phyloP scores from a whole-genome alignment of 2,797 vertebrate genomes.

The Halcyon leucocephala region DNA sequence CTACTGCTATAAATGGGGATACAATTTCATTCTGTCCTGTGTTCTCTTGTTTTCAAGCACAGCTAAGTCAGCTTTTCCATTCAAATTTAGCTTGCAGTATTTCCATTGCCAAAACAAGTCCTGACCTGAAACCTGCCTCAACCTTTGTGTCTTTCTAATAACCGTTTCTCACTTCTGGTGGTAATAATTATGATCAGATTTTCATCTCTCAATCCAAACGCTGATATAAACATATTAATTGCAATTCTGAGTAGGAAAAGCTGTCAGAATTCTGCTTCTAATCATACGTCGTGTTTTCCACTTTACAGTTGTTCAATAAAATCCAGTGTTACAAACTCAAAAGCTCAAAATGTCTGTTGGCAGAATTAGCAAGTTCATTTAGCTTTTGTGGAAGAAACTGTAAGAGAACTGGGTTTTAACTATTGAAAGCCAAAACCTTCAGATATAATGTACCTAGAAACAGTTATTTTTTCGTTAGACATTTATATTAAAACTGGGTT shows the following conservation, averaged over 20 bases:
- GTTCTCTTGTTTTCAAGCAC: background rate
- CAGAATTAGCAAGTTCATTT: background rate
- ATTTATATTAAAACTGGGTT: background rate
- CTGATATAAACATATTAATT: background rate
- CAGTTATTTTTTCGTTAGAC: background rate
- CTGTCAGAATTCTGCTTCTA: background rate
- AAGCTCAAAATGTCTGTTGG: background rate
- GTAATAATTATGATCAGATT: background rate
- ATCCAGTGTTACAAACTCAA: background rate
- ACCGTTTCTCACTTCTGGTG: background rate
- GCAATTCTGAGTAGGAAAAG: background rate
- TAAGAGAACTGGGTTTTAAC: background rate
- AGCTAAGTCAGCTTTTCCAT: background rate
- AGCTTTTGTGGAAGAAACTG: background rate
- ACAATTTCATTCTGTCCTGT: background rate
- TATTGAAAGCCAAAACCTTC: background rate
- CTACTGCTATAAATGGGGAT: background rate
- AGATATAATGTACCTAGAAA: background rate
- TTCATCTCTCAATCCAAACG: background rate
- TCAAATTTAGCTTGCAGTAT: background rate
- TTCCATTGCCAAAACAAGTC: background rate
- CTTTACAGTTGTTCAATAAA: slow-evolving; percentile 6
- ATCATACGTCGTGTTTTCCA: background rate
- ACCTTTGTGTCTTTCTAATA: background rate
- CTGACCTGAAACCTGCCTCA: background rate